These are phyloP conservation scores for Canis aureus DNA, from an alignment of 2,113 vertebrate species.

Conservation along the genomic window DNA sequence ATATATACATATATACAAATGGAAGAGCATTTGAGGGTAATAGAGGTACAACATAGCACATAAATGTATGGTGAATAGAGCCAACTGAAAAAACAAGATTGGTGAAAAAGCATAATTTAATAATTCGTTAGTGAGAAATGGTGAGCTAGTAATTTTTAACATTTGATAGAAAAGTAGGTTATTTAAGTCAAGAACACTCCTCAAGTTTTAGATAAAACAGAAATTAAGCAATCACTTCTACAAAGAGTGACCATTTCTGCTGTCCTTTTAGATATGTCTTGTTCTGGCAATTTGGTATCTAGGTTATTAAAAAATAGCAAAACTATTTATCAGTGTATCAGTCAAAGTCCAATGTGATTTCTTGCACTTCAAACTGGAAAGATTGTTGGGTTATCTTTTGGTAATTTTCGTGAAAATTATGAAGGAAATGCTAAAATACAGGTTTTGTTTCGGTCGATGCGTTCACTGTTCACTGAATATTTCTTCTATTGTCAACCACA, in stretches of 20 bases:
- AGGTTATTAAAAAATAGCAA: background rate
- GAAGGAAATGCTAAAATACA: background rate
- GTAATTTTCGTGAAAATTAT: background rate
- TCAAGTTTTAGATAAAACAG: background rate
- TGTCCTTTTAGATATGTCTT: background rate
- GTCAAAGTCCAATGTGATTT: background rate
- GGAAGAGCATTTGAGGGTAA: background rate
- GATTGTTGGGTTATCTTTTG: background rate
- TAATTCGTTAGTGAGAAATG: background rate
- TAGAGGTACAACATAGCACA: background rate
- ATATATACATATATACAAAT: background rate
- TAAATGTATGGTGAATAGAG: background rate
- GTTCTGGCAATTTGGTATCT: background rate
- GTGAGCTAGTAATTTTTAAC: constrained; percentile 45
- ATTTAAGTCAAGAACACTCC: background rate
- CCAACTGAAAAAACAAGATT: background rate
- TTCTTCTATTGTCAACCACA: background rate
- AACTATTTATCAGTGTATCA: background rate
- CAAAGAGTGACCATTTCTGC: background rate
- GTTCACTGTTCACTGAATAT: background rate
- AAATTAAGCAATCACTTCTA: background rate
- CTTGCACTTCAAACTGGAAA: background rate
- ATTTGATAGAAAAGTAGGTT: background rate
- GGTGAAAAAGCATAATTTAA: background rate
- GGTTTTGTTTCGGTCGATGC: background rate